A percentile compares a stretch with the other conserved stretches of the same genome.
Conservation (phyloP, 2,113 vertebrate species). For the Brachyhypopomus occidentalis region DNA sequence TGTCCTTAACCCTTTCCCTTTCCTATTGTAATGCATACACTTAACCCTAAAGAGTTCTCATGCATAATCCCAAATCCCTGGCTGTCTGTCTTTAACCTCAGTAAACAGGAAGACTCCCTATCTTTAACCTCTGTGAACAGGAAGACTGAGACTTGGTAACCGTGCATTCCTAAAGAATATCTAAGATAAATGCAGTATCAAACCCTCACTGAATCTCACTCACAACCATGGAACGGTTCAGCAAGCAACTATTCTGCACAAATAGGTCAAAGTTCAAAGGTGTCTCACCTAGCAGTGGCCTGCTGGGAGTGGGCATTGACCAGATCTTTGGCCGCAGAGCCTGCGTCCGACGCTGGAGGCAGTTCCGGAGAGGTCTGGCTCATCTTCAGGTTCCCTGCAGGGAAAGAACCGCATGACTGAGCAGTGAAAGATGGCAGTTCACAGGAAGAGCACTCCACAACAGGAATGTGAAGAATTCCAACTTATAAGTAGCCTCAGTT, state of each 20-base stretch:
- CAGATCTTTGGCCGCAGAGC: slow-evolving; percentile 74
- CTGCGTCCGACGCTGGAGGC: slow-evolving; percentile 73
- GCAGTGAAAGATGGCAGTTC: slow-evolving; percentile 4
- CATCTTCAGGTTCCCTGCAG: slow-evolving; percentile 79
- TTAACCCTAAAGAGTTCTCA: no score
- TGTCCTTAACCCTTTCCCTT: no score
- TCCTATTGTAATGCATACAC: no score
- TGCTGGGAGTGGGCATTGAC: slow-evolving; percentile 86
- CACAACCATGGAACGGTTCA: background rate
- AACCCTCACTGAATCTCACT: background rate
- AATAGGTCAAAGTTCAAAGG: slow-evolving; percentile 18
- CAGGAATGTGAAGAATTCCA: background rate
- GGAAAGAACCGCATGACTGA: background rate
- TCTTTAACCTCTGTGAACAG: no score
- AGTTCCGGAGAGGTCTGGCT: slow-evolving; percentile 90
- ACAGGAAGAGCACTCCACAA: background rate
- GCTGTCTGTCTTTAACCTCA: no score
- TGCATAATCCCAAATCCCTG: no score
- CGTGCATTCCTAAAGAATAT: no score
- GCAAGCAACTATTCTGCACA: background rate
- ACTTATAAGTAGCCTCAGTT: no score
- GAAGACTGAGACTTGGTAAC: no score
- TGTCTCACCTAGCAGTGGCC: slow-evolving; percentile 77
- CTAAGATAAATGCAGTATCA: no score
- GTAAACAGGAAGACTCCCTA: no score